phyloP scores from a whole-genome alignment of 2,888 invertebrate species.

The Nephrotoma appendiculata region DNA sequence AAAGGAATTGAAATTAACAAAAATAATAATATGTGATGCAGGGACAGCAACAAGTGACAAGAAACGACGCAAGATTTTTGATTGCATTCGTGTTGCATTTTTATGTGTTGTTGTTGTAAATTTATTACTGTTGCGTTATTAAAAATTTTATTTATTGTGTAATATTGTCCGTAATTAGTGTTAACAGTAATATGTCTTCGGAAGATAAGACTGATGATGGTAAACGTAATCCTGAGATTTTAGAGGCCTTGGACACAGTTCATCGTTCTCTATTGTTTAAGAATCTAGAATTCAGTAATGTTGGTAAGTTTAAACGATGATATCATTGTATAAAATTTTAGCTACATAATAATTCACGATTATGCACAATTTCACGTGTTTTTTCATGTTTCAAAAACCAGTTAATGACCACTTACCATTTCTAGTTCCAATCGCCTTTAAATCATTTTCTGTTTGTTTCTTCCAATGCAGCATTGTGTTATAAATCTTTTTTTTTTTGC shows the following conservation, averaged over 20 bases:
- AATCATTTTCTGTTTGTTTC: neutral
- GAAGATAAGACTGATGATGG: neutral
- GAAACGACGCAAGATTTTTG: neutral
- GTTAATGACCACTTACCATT: neutral
- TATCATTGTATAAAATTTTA: neutral
- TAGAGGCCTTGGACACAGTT: slow-evolving; percentile 6
- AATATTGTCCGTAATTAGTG: neutral
- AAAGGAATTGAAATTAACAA: neutral
- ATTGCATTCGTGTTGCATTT: neutral
- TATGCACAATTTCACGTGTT: neutral
- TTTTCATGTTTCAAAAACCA: neutral
- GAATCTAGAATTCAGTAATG: neutral
- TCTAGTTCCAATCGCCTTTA: neutral
- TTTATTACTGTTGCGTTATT: neutral
- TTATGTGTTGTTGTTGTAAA: neutral
- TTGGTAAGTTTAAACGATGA: neutral
- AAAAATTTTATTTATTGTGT: neutral
- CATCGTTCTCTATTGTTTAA: slow-evolving; percentile 8
- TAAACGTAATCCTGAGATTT: slow-evolving; percentile 7
- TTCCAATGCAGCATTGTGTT: neutral
- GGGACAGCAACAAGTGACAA: neutral
- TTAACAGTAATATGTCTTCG: neutral
- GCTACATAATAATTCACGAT: neutral
- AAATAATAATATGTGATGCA: neutral
- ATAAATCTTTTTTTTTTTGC: neutral